Percentiles rank a stretch among this genome's conserved stretches.
These are phyloP conservation scores for Rhincodon typus DNA, from an alignment of 2,797 vertebrate genomes.

Conservation along the genomic window DNA sequence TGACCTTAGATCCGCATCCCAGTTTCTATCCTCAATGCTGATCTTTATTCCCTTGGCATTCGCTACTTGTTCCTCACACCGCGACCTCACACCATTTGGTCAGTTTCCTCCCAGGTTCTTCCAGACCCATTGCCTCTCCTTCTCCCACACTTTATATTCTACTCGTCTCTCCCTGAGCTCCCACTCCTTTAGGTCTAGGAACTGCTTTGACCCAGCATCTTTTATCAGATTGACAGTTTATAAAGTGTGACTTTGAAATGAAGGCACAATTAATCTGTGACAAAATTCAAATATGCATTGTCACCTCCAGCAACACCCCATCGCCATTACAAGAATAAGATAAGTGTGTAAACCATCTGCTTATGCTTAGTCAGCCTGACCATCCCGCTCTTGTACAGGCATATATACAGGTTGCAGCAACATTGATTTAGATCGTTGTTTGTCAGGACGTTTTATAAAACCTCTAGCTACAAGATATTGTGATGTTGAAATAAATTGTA, in stretches of 20 bases:
- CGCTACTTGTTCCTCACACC: no score
- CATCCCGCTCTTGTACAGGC: not conserved
- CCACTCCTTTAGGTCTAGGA: no score
- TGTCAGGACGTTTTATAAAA: not conserved
- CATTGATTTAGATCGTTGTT: not conserved
- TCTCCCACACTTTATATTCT: no score
- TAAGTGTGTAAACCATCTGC: not conserved
- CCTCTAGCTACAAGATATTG: not conserved
- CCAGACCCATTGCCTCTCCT: no score
- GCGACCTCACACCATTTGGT: no score
- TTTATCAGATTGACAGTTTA: no score
- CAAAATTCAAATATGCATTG: not conserved
- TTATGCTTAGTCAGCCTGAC: not conserved
- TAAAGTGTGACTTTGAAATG: not conserved
- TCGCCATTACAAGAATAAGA: not conserved
- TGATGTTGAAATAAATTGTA: not conserved
- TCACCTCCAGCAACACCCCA: not conserved
- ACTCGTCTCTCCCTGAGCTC: no score
- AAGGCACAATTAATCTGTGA: not conserved
- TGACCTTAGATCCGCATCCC: no score
- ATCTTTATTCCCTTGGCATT: no score
- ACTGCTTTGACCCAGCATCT: no score
- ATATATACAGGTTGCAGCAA: not conserved
- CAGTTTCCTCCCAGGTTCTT: no score
- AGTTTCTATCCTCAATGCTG: no score